Base-by-base conservation (phyloP, 2,888 invertebrate species). In the Drosophila eohydei region DNA sequence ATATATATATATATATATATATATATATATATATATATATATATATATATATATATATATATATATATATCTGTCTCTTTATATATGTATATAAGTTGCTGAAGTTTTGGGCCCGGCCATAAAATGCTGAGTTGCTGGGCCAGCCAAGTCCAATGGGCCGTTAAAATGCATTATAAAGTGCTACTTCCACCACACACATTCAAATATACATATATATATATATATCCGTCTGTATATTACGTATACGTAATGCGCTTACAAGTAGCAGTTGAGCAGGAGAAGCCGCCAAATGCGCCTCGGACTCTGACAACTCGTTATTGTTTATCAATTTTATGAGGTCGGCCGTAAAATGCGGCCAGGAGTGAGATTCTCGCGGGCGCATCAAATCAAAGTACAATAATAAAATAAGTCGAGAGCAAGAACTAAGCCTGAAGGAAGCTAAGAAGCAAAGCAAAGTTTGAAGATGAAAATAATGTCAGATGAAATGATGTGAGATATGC, bases 161-260 rank as follows among this genome's bases (percentile, higher is more conserved):
- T 84, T 84, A 82, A 84, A 81, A 68, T 82, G 80, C 81, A 68
- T 84, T 81, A 71, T 74, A 79, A 56, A 57, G 41, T 14, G 65
- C 43, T 58, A 63, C 46, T 62, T 67, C 44, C 55, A 34, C 36
- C 60, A 16, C 14, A 62, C 6, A 55, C 30, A 51, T 21, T 7
- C 34, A 16, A 34, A 32, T n/a, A 34, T 34, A 61, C 36, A 16
- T 9, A 30, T 12, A 28, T 30, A 9, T 41, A 16, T 12, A n/a
- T 48, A 30, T 48, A 30, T 30, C 3, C 16, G 3, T 32, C 4
- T n/a, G 2, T n/a, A 41, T 11, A 44, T 30, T 46, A n/a, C 30
- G 11, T 64, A 71, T 74, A 74, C 65, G 75, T 68, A 63, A 71
- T 78, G 58, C 46, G 41, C 34, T 30, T 55, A 60, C 28, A n/a